Base-by-base conservation (phyloP, 2,113 vertebrate genomes). In the Ictalurus punctatus region DNA sequence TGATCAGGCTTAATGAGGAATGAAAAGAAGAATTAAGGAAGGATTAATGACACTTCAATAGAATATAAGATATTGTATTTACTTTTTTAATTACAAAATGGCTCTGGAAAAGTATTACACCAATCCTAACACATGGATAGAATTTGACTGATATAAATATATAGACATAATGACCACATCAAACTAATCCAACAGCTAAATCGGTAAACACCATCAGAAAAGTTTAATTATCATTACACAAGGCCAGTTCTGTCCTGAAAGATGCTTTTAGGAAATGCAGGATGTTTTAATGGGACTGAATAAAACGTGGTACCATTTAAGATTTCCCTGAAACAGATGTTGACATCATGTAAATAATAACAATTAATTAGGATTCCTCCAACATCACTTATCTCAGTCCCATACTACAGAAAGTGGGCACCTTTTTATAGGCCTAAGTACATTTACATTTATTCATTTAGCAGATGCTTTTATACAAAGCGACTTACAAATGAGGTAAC, bases 301-400 rank as follows among this genome's bases (percentile, higher is more conserved):
- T 17, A 71, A 59, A 63, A 56, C 87, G 8, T 52, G 37, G n/a
- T 87, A 78, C 14, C n/a, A 71, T 83, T 82, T 73, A 81, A 84
- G 69, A 37, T 54, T 25, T 25, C 21, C 40, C 37, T 74, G 30
- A 58, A 65, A 21, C 63, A 14, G 61, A 61, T 79, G 71, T 63
- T 86, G 86, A 92, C 85, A 93, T 93, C 89, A 89, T 90, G 90
- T 71, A 91, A 89, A 90, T 88, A 52, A 54, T 10, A 85, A 52
- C 89, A 90, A 91, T 92, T 92, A 91, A 54, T 78, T n/a, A 81
- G 83, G 83, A 80, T 73, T 27, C 6, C 8, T 80, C 27, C 61
- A 54, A 73, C 74, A 88, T 61, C 63, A 81, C 58, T 90, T 79
- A 79, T 58, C n/a, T 54, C 61, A 34, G 61, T 84, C 61, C 73